Evolutionary conservation across 1,140 invertebrate genomes (phyloP).

Genomic region (Trachymyrmex septentrionalis): DNA sequence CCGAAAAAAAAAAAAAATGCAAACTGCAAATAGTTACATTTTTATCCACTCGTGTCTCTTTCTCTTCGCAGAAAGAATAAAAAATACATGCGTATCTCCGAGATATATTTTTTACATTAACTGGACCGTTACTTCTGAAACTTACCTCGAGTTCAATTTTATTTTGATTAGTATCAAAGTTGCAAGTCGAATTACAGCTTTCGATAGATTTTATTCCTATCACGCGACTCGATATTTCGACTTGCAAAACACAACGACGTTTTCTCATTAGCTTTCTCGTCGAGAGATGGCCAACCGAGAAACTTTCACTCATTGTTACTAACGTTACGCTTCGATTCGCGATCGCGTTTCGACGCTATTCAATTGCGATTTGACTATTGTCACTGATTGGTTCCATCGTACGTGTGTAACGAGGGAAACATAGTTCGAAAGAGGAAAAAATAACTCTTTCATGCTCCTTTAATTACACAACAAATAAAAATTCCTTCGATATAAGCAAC

Average conservation of each 20-base stretch:
- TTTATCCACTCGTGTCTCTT: background rate
- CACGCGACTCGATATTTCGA: constrained; percentile 15
- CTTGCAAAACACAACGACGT: constrained; percentile 54
- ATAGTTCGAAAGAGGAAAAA: background rate
- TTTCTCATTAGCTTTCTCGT: constrained; percentile 71
- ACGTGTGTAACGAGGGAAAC: background rate
- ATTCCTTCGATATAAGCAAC: background rate
- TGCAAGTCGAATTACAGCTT: background rate
- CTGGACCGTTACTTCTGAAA: background rate
- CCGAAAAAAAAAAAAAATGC: no score
- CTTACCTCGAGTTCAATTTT: background rate
- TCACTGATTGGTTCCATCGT: background rate
- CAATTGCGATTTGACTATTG: constrained; percentile 28
- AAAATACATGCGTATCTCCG: no score
- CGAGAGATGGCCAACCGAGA: constrained; percentile 42
- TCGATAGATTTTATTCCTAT: background rate
- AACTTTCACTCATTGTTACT: constrained; percentile 75
- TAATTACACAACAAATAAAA: constrained; percentile 29
- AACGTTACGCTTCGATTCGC: constrained; percentile 68
- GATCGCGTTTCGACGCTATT: background rate
- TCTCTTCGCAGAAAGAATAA: background rate
- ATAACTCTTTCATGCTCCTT: background rate
- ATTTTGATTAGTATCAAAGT: background rate
- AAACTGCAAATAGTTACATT: no score
- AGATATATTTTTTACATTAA: background rate